Base-by-base conservation (phyloP, 2,113 vertebrate genomes). In the Otocyon megalotis region DNA sequence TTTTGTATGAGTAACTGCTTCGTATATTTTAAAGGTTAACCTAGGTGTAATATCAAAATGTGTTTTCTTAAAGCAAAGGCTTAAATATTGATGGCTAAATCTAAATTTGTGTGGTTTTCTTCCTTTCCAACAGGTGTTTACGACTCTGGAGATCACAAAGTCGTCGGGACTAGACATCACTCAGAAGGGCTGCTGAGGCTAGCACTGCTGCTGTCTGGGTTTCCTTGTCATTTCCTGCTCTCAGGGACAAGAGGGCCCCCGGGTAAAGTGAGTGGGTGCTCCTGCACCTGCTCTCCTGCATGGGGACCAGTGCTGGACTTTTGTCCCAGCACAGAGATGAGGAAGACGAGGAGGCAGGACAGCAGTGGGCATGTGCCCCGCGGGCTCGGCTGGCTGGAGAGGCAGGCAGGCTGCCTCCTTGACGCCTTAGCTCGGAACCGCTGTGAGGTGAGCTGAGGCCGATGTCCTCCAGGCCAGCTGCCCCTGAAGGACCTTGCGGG, bases 181-280 rank as follows among this genome's bases (percentile, higher is more conserved):
- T 5, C 98, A 99, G 97, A 89, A 98, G 0, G 99, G 99, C 88
- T 99, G 99, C 99, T 99, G 99, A 99, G 99, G 99, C 99, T 99
- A 99, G 99, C 97, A 99, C 99, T 99, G 99, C 99, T 99, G 26
- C 98, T 95, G 95, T 99, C 98, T 96, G 35, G 9, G 98, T 92
- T 97, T 97, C 98, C 98, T 97, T 95, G 92, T 95, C 98, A 1
- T 50, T 80, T 63, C 1, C 63, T 22, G n/a, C 98, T 83, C 74
- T 85, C 16, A 43, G 72, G 85, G 54, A 96, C 22, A 67, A 54
- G 87, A 13, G 72, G 48, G 30, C 96, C 97, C 97, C 98, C 93
- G 94, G 98, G 96, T 97, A 93, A 74, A 77, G 56, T 8, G 76
- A 86, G 72, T 0, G 0, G 48, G 85, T 93, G 90, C 89, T 93